Conservation (phyloP, 2,888 invertebrate species). For the Acrocera orbiculus region DNA sequence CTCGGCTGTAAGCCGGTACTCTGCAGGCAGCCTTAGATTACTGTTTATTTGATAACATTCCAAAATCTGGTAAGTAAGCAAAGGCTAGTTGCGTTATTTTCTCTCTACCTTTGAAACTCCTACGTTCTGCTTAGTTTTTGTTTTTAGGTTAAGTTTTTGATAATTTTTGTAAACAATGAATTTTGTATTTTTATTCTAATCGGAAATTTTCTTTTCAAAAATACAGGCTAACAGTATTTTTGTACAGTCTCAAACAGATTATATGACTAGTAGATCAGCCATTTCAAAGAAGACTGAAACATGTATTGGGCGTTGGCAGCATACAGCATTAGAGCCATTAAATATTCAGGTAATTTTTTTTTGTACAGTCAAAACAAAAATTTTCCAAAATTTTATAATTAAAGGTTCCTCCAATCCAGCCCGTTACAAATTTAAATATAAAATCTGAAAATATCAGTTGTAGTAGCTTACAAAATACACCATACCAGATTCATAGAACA, state of each 20-base stretch:
- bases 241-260: conserved; percentile 16
- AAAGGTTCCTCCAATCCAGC: conserved; percentile 10
- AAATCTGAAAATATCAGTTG: conserved; percentile 14
- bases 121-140: no score
- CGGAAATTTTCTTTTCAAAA: background rate
- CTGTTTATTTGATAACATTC: no score
- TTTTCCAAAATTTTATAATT: background rate
- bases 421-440: conserved; percentile 13
- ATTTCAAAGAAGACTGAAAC: conserved; percentile 14
- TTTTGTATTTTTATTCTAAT: background rate
- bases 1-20: no score
- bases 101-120: no score
- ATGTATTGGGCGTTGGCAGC: conserved; percentile 15
- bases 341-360: conserved; percentile 13
- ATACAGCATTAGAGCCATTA: conserved; percentile 13
- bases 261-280: conserved; percentile 12
- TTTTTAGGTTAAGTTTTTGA: no score
- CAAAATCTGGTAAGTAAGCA: no score
- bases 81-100: no score
- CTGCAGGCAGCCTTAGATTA: no score
- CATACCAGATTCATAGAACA: background rate
- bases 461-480: conserved; percentile 5
- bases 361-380: background rate
- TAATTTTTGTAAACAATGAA: no score
- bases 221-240: conserved; percentile 16